Evolutionary conservation across 2,113 vertebrate species (phyloP).

Genomic region (Sinocyclocheilus grahami): DNA sequence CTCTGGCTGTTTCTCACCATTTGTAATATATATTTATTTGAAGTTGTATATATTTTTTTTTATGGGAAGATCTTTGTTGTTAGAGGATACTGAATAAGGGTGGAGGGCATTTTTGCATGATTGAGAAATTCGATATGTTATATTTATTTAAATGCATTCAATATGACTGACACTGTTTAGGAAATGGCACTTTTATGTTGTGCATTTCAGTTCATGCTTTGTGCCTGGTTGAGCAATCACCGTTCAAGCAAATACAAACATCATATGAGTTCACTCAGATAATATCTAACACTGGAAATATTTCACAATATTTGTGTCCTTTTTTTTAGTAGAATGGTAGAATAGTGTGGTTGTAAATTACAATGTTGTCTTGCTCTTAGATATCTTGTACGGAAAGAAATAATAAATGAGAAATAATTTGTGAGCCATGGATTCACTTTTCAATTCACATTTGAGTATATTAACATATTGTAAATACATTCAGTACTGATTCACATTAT

Average conservation of each 20-base stretch:
- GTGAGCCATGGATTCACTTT: background rate
- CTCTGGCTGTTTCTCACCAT: constrained; percentile 30
- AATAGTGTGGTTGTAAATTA: constrained; percentile 1
- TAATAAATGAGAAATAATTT: constrained; percentile 34
- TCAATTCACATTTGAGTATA: background rate
- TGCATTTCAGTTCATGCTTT: constrained; percentile 30
- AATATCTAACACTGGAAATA: constrained; percentile 40
- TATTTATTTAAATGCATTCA: constrained; percentile 52
- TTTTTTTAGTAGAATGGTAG: constrained; percentile 21
- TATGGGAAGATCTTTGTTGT: background rate
- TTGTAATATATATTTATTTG: constrained; percentile 57
- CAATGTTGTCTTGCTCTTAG: constrained; percentile 22
- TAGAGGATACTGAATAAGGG: constrained; percentile 6
- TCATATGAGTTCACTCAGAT: constrained; percentile 16
- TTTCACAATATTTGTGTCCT: constrained; percentile 19
- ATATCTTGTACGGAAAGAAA: constrained; percentile 12
- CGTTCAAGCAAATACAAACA: background rate
- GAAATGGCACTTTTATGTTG: background rate
- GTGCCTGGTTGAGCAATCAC: constrained; percentile 35
- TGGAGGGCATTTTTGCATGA: constrained; percentile 50
- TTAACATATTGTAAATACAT: background rate
- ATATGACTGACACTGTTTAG: constrained; percentile 26
- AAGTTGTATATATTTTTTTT: constrained; percentile 53
- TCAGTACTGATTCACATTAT: background rate
- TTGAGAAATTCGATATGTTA: constrained; percentile 24